Conservation (phyloP, 2,888 invertebrate genomes). For the Hypomecis punctinalis region DNA sequence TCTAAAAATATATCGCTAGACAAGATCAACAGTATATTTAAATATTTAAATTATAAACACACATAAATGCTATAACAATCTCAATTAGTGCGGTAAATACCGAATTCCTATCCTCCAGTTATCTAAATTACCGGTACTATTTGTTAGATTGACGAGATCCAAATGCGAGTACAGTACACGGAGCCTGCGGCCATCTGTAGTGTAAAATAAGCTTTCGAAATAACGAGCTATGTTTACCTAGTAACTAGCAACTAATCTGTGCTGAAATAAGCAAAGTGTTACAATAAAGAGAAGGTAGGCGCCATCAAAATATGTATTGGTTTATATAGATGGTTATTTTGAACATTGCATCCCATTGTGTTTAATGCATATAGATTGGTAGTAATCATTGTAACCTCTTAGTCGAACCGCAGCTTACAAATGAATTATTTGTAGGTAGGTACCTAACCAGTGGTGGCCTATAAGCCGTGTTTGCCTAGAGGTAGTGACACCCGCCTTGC, state of each 20-base stretch:
- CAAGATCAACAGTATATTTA: too few relatives aligned
- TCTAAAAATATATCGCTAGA: too few relatives aligned
- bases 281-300: constrained; percentile 6
- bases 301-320: too few relatives aligned
- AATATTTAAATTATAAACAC: constrained; percentile 3
- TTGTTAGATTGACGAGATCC: constrained; percentile 29
- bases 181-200: constrained; percentile 56
- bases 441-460: too few relatives aligned
- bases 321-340: too few relatives aligned
- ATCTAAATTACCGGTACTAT: constrained; percentile 22
- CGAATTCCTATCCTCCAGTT: constrained; percentile 26
- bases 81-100: constrained; percentile 18
- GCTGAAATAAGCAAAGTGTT: constrained; percentile 51
- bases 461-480: too few relatives aligned
- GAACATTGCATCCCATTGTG: too few relatives aligned
- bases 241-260: constrained; percentile 18
- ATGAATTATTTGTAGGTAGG: too few relatives aligned
- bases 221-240: constrained; percentile 65
- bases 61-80: constrained; percentile 20
- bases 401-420: too few relatives aligned
- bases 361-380: too few relatives aligned
- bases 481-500: too few relatives aligned
- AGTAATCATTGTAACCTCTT: too few relatives aligned
- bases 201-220: constrained; percentile 71
- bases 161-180: constrained; percentile 46